Percentiles rank a stretch among this genome's conserved stretches.
Conservation (phyloP, 2,888 invertebrate species). For the Leptura quadrifasciata region DNA sequence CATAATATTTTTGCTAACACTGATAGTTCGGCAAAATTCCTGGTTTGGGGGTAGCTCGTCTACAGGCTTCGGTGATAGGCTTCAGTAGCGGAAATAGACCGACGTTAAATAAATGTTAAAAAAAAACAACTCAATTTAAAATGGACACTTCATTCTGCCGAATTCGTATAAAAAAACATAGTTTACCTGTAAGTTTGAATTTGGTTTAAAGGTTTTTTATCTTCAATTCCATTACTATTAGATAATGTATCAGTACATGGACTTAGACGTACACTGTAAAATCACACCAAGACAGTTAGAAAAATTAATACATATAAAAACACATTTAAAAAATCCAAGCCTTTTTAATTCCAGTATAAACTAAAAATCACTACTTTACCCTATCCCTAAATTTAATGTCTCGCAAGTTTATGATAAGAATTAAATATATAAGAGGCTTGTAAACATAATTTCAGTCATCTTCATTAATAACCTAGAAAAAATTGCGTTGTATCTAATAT, state of each 20-base stretch:
- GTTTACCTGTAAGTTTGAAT: conserved; percentile 87
- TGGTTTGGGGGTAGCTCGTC: no score
- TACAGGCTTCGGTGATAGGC: no score
- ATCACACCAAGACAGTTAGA: conserved; percentile 51
- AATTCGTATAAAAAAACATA: no score
- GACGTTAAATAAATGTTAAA: no score
- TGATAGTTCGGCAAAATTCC: no score
- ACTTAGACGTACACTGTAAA: conserved; percentile 75
- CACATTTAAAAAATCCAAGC: conserved; percentile 22
- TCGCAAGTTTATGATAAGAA: conserved; percentile 41
- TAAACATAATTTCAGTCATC: conserved; percentile 42
- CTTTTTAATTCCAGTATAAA: conserved; percentile 26
- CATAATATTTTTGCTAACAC: no score
- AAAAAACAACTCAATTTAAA: no score
- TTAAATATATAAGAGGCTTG: conserved; percentile 40
- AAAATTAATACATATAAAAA: conserved; percentile 33
- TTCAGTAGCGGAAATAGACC: no score
- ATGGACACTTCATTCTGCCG: no score
- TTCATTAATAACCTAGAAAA: conserved; percentile 43
- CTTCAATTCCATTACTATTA: conserved; percentile 79
- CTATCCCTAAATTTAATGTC: conserved; percentile 32
- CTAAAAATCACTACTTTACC: conserved; percentile 27
- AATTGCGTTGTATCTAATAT: conserved; percentile 1
- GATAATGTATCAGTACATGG: conserved; percentile 77
- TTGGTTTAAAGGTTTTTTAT: conserved; percentile 81